These are phyloP conservation scores for Buathra laborator DNA, from an alignment of 2,888 invertebrate species.

Conservation along the genomic window DNA sequence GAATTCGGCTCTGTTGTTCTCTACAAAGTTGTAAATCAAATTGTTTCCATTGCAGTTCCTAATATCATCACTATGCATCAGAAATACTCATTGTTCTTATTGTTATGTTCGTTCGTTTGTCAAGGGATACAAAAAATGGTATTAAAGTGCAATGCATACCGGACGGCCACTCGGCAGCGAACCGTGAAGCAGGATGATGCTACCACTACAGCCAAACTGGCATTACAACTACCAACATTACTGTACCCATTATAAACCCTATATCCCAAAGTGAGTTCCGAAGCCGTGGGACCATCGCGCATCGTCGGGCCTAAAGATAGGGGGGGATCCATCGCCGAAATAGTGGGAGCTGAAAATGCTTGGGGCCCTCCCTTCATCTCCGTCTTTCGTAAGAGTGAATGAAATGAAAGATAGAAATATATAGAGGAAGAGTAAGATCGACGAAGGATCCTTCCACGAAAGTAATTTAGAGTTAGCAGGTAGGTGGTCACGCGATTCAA, in stretches of 20 bases:
- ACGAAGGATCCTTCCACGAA: conserved; percentile 77
- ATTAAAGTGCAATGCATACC: background rate
- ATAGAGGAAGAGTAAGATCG: conserved; percentile 72
- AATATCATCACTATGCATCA: too few relatives aligned
- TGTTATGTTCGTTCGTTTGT: background rate
- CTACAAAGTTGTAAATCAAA: too few relatives aligned
- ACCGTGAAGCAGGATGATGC: conserved; percentile 10
- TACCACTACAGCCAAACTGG: conserved; percentile 18
- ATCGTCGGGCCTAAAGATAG: conserved; percentile 39
- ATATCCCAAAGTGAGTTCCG: conserved; percentile 18
- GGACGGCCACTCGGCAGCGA: conserved; percentile 30
- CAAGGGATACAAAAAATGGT: background rate
- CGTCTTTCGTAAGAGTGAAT: conserved; percentile 18
- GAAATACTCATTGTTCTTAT: too few relatives aligned
- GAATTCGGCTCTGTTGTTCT: too few relatives aligned
- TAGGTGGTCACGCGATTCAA: conserved; percentile 80
- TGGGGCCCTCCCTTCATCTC: conserved; percentile 7
- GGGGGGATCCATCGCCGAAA: conserved; percentile 31
- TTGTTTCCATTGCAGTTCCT: too few relatives aligned
- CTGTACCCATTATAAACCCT: background rate
- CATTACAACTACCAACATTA: conserved; percentile 30
- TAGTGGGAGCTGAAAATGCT: conserved; percentile 39
- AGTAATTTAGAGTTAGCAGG: conserved; percentile 80
- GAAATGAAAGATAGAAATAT: conserved; percentile 50
- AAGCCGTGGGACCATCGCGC: conserved; percentile 48